Conservation (phyloP, 2,797 vertebrate species). For the Gallirallus australis region DNA sequence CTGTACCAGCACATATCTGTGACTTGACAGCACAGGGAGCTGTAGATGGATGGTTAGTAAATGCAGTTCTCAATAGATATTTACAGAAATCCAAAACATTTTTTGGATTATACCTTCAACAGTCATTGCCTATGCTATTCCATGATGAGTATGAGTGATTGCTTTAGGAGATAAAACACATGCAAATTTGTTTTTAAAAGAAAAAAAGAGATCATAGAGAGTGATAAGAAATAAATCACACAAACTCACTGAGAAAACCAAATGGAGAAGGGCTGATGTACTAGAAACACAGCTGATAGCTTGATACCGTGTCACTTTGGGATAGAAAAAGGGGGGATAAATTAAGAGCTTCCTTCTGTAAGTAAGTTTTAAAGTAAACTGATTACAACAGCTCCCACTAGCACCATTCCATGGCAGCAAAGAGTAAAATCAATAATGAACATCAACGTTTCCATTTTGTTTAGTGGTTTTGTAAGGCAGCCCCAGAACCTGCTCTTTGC, state of each 20-base stretch:
- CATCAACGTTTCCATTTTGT: slow-evolving; percentile 32
- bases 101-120: not conserved
- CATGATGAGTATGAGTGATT: not conserved
- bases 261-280: not conserved
- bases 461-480: slow-evolving; percentile 16
- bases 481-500: not conserved
- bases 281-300: not conserved
- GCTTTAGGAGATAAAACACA: not conserved
- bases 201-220: not conserved
- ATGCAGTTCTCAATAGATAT: not conserved
- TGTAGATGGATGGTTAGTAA: not conserved
- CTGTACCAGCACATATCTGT: not conserved
- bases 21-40: not conserved
- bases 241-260: not conserved
- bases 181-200: not conserved
- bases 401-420: slow-evolving; percentile 20
- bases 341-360: slow-evolving; percentile 4
- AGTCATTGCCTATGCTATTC: not conserved
- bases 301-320: not conserved
- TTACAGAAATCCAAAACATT: not conserved
- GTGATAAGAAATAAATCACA: not conserved
- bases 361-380: slow-evolving; percentile 33
- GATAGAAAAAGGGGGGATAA: not conserved
- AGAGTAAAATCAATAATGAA: slow-evolving; percentile 40
- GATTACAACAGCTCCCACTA: slow-evolving; percentile 30